Percentiles rank a stretch among this genome's conserved stretches.
phyloP scores from a whole-genome alignment of 2,113 vertebrate genomes.

The Oncorhynchus tshawytscha region DNA sequence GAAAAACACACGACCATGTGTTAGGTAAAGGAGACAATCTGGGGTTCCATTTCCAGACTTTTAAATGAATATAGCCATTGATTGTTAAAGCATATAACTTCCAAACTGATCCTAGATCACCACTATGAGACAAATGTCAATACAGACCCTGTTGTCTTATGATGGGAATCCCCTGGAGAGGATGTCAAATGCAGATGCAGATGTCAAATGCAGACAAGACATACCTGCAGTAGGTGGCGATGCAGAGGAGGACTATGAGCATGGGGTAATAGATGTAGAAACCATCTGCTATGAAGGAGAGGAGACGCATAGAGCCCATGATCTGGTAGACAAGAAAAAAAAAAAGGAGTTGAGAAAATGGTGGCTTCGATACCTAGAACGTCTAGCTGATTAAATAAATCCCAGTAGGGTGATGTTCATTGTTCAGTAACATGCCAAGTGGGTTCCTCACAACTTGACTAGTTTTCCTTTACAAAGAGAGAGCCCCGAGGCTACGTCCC shows the following conservation, averaged over 20 bases:
- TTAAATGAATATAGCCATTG: too few relatives aligned
- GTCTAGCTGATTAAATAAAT: too few relatives aligned
- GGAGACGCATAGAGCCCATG: conserved; percentile 92
- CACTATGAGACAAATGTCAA: too few relatives aligned
- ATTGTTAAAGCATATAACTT: not conserved
- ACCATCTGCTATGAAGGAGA: conserved; percentile 90
- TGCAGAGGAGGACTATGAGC: conserved; percentile 90
- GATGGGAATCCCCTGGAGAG: not conserved
- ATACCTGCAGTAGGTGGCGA: conserved; percentile 92
- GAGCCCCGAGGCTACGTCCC: too few relatives aligned
- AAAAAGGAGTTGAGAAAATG: not conserved
- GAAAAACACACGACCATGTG: not conserved
- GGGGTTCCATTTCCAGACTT: not conserved
- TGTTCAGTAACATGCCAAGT: too few relatives aligned
- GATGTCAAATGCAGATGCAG: not conserved
- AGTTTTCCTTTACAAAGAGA: too few relatives aligned
- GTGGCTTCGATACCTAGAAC: too few relatives aligned
- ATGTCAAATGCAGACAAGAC: not conserved
- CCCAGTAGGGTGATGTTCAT: too few relatives aligned
- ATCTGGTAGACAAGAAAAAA: conserved; percentile 70
- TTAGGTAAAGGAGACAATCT: not conserved
- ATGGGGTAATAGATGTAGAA: conserved; percentile 98
- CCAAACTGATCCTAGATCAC: too few relatives aligned
- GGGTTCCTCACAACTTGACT: too few relatives aligned
- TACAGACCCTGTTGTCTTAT: not conserved